Conservation (phyloP, 2,797 vertebrate genomes). For the Bovichtus diacanthus region DNA sequence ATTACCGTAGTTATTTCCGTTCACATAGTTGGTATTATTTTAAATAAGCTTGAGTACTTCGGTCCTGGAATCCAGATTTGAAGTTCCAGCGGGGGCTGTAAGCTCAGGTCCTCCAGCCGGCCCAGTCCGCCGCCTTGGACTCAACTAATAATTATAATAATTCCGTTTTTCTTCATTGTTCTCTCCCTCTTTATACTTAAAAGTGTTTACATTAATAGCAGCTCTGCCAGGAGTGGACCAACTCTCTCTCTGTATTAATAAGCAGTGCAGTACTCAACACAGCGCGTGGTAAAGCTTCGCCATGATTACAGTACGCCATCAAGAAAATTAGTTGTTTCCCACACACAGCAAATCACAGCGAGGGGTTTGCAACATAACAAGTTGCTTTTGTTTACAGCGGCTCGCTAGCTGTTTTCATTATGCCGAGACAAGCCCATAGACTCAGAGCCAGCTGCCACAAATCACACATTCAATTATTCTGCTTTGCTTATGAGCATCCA, state of each 20-base stretch:
- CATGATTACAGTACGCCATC: constrained; percentile 88
- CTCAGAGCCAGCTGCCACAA: constrained; percentile 88
- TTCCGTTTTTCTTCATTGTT: constrained; percentile 53
- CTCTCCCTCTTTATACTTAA: constrained; percentile 45
- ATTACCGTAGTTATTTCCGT: constrained; percentile 62
- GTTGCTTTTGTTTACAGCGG: constrained; percentile 89
- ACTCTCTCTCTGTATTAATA: constrained; percentile 79
- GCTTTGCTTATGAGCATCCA: constrained; percentile 89
- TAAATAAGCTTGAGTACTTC: constrained; percentile 30
- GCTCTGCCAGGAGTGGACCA: constrained; percentile 75
- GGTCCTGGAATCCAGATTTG: constrained; percentile 23
- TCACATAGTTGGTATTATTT: constrained; percentile 50
- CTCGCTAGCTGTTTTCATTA: constrained; percentile 90
- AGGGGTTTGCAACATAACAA: constrained; percentile 87
- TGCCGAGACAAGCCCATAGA: constrained; percentile 80
- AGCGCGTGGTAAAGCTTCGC: constrained; percentile 84
- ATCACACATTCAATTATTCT: constrained; percentile 88
- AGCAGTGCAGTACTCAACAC: constrained; percentile 80
- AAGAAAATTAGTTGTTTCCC: constrained; percentile 89
- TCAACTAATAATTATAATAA: constrained; percentile 71
- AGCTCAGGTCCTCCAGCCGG: constrained; percentile 40
- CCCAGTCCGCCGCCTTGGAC: constrained; percentile 46
- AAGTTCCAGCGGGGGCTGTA: constrained; percentile 13
- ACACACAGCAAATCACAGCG: constrained; percentile 76
- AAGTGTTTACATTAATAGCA: constrained; percentile 79